These are phyloP conservation scores for Loris lydekkerianus DNA, from an alignment of 2,797 vertebrate species.

Conservation along the genomic window DNA sequence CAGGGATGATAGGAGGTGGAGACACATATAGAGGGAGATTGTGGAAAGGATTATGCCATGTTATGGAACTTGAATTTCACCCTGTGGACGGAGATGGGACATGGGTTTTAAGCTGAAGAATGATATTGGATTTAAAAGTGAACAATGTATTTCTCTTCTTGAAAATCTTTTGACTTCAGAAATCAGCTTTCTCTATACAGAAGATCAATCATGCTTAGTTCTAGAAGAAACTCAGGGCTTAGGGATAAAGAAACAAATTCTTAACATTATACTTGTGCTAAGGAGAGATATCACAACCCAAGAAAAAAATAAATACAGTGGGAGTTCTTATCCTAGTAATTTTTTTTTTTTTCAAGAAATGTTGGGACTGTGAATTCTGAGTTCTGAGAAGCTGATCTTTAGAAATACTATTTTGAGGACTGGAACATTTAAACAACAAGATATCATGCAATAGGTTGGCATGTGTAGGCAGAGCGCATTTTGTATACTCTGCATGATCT, in stretches of 20 bases:
- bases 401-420: constrained; percentile 75
- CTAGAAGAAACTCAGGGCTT: not conserved
- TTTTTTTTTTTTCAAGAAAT: not conserved
- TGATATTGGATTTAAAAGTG: not conserved
- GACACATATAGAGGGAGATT: not conserved
- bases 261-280: not conserved
- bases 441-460: not conserved
- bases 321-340: not conserved
- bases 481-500: constrained; percentile 64
- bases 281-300: not conserved
- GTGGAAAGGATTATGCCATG: not conserved
- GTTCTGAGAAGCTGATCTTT: constrained; percentile 72
- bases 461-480: constrained; percentile 57
- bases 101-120: not conserved
- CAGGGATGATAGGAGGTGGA: not conserved
- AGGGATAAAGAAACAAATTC: not conserved
- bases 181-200: not conserved
- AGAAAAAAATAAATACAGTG: not conserved
- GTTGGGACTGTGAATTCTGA: constrained; percentile 60
- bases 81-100: not conserved
- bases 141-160: not conserved
- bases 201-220: not conserved
- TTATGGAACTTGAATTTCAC: not conserved
- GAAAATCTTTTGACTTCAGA: not conserved
- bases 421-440: constrained; percentile 74